Conservation (phyloP, 2,797 vertebrate species). For the Sebastes flavidus region DNA sequence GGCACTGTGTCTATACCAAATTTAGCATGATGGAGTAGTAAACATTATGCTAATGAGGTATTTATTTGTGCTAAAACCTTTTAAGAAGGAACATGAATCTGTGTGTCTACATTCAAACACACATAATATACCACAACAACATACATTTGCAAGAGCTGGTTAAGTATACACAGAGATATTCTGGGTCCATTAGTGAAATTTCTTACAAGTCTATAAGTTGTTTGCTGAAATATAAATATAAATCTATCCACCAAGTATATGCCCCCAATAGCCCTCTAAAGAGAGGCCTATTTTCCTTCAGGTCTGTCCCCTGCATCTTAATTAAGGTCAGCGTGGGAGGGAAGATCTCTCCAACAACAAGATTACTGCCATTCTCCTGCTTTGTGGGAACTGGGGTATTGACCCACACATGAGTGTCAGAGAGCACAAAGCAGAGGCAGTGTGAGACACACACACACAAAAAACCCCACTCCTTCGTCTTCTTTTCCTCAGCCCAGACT, state of each 20-base stretch:
- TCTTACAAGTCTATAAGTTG: not conserved
- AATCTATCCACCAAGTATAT: slow-evolving; percentile 1
- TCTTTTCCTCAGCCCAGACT: slow-evolving; percentile 52
- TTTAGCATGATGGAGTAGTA: not conserved
- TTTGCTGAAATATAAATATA: not conserved
- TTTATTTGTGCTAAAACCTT: not conserved
- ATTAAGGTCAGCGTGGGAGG: slow-evolving; percentile 64
- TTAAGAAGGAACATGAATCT: not conserved
- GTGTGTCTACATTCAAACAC: not conserved
- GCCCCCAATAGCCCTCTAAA: not conserved
- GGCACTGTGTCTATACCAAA: not conserved
- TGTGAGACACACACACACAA: slow-evolving; percentile 50
- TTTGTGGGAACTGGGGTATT: slow-evolving; percentile 77
- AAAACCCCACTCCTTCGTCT: slow-evolving; percentile 54
- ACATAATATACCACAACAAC: not conserved
- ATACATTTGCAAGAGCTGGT: not conserved
- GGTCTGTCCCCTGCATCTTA: slow-evolving; percentile 66
- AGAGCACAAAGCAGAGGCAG: slow-evolving; percentile 67
- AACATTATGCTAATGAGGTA: not conserved
- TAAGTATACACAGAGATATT: not conserved
- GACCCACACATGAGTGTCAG: slow-evolving; percentile 69
- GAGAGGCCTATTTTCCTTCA: slow-evolving; percentile 37
- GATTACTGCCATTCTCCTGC: slow-evolving; percentile 70
- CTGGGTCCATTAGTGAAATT: not conserved
- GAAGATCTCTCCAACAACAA: slow-evolving; percentile 61